Percentiles rank a stretch among this genome's conserved stretches.
phyloP scores from a whole-genome alignment of 2,797 vertebrate genomes.

The Sebastes flavidus region DNA sequence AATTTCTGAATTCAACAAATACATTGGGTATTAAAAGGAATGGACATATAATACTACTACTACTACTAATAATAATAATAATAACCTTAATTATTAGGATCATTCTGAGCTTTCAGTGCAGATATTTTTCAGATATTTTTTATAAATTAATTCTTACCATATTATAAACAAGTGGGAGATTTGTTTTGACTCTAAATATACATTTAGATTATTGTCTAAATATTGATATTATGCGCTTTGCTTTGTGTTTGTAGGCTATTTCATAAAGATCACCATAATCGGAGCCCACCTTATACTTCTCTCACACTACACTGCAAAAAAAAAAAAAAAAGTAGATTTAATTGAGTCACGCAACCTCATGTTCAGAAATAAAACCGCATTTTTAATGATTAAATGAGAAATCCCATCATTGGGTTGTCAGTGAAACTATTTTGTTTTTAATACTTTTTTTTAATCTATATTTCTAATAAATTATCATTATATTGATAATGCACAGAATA shows the following conservation, averaged over 20 bases:
- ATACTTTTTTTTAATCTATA: too few relatives aligned
- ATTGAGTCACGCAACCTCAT: neutral
- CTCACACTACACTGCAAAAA: neutral
- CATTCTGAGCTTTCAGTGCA: neutral
- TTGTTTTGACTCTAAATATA: neutral
- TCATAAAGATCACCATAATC: constrained; percentile 8
- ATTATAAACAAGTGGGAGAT: neutral
- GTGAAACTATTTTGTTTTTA: neutral
- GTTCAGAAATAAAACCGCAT: neutral
- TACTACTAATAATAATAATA: neutral
- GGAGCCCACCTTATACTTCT: constrained; percentile 1
- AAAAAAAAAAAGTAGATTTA: neutral
- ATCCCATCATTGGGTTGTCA: neutral
- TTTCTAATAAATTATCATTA: neutral
- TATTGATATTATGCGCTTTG: neutral
- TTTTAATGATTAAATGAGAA: neutral
- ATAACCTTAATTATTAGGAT: too few relatives aligned
- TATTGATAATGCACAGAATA: neutral
- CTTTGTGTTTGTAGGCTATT: neutral
- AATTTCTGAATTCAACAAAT: neutral
- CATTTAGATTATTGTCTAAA: neutral
- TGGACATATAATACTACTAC: neutral
- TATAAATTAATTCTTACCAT: neutral
- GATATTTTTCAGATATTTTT: neutral
- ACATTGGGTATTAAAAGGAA: neutral